Conservation (phyloP, 1,140 invertebrate genomes). For the Elymnias hypermnestra region DNA sequence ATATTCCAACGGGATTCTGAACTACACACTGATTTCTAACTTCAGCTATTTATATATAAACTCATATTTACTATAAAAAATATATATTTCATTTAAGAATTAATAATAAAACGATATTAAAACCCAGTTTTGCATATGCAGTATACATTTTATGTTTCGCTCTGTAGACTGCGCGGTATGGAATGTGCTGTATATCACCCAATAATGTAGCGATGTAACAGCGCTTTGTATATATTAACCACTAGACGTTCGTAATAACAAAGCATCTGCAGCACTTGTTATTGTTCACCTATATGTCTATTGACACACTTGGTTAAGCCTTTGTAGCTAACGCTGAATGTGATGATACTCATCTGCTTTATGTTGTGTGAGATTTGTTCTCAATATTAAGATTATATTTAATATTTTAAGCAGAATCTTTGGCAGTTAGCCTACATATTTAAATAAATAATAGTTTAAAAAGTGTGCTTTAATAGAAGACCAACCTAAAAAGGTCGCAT, state of each 20-base stretch:
- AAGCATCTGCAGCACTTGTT: slow-evolving; percentile 6
- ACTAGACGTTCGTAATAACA: background rate
- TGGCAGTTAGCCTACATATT: too few relatives aligned
- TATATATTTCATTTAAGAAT: background rate
- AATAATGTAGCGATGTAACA: background rate
- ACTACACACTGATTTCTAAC: too few relatives aligned
- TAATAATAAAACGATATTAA: background rate
- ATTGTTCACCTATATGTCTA: background rate
- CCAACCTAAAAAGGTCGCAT: too few relatives aligned
- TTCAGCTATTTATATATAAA: too few relatives aligned
- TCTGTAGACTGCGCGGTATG: slow-evolving; percentile 8
- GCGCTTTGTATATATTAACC: background rate
- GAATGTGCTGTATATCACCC: background rate
- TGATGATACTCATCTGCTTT: slow-evolving; percentile 1
- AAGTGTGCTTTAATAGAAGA: too few relatives aligned
- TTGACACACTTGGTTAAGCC: slow-evolving; percentile 10
- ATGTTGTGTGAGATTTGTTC: background rate
- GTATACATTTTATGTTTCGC: slow-evolving; percentile 2
- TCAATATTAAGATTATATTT: slow-evolving; percentile 1
- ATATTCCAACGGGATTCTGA: too few relatives aligned
- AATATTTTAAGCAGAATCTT: too few relatives aligned
- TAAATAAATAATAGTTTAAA: too few relatives aligned
- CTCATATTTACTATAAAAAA: background rate
- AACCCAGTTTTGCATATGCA: slow-evolving; percentile 12
- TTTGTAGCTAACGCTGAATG: slow-evolving; percentile 5